phyloP scores from a whole-genome alignment of 2,797 vertebrate genomes.

The Galaxias olidus region DNA sequence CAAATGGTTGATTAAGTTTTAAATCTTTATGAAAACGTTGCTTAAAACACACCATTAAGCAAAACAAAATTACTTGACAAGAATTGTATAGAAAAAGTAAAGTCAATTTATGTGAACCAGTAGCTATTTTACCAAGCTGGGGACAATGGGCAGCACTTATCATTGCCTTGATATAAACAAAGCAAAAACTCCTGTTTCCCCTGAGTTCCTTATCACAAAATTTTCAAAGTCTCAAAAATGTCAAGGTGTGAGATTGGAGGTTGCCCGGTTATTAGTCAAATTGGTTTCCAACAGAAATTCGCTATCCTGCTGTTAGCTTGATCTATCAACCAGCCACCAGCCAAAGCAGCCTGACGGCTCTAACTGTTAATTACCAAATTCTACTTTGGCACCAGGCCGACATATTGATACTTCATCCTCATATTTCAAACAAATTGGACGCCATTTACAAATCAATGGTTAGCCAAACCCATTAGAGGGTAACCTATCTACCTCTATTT shows the following conservation, averaged over 20 bases:
- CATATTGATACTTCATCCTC: conserved; percentile 57
- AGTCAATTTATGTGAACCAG: no score
- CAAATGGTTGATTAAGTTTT: no score
- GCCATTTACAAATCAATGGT: conserved; percentile 41
- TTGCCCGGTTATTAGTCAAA: conserved; percentile 47
- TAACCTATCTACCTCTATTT: neutral
- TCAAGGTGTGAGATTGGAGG: conserved; percentile 29
- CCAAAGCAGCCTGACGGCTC: conserved; percentile 16
- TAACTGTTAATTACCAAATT: conserved; percentile 61
- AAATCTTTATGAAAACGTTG: no score
- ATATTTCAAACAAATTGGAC: conserved; percentile 53
- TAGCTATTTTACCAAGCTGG: no score
- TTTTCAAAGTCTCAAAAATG: conserved; percentile 25
- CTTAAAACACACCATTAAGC: no score
- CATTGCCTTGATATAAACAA: no score
- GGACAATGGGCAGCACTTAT: no score
- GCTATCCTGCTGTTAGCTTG: conserved; percentile 30
- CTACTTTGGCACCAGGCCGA: conserved; percentile 40
- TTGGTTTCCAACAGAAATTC: conserved; percentile 37
- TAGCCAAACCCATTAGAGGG: conserved; percentile 23
- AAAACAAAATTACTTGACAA: no score
- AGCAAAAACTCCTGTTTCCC: no score
- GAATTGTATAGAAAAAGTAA: no score
- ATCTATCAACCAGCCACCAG: conserved; percentile 46
- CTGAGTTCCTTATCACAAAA: no score